Percentiles rank a stretch among this genome's conserved stretches.
These are phyloP conservation scores for Ifrita kowaldi DNA, from an alignment of 2,113 vertebrate genomes.

Conservation along the genomic window DNA sequence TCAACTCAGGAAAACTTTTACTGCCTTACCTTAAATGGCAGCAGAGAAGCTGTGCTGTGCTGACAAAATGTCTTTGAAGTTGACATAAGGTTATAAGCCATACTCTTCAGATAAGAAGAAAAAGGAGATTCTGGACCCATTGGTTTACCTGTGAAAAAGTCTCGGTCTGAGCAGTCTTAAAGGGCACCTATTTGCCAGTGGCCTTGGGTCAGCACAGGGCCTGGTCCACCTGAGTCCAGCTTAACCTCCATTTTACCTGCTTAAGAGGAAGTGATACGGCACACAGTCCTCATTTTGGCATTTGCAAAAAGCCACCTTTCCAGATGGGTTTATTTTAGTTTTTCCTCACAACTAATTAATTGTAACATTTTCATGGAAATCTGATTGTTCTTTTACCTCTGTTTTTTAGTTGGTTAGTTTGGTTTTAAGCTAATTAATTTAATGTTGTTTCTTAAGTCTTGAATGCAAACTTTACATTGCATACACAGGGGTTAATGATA, in stretches of 20 bases:
- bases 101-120: conserved; percentile 35
- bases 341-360: background rate
- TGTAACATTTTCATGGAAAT: background rate
- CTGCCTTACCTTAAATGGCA: conserved; percentile 50
- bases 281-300: background rate
- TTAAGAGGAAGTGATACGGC: background rate
- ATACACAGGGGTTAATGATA: background rate
- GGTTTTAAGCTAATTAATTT: background rate
- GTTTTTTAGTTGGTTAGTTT: background rate
- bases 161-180: background rate
- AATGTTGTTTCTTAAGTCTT: background rate
- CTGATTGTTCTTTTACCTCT: background rate
- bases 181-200: background rate
- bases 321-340: background rate
- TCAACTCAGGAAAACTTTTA: conserved; percentile 25
- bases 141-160: background rate
- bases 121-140: background rate
- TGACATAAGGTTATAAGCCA: conserved; percentile 32
- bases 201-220: background rate
- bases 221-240: background rate
- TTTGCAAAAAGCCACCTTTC: background rate
- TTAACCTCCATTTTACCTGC: background rate
- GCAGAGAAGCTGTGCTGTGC: background rate
- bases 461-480: background rate
- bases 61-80: conserved; percentile 66